A percentile compares a stretch with the other conserved stretches of the same genome.
Conservation (phyloP, 2,113 vertebrate species). For the Phoenicopterus ruber region DNA sequence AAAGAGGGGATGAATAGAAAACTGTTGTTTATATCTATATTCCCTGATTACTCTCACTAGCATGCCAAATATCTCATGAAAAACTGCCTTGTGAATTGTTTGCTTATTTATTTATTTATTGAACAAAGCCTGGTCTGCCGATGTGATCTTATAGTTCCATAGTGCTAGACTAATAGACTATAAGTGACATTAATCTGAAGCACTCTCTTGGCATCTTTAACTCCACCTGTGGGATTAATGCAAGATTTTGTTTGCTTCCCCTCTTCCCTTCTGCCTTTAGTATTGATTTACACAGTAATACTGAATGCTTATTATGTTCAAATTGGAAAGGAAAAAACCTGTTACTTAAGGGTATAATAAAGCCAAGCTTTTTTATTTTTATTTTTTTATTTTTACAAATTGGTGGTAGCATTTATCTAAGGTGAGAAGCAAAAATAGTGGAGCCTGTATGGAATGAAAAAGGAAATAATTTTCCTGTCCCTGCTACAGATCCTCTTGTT, state of each 20-base stretch:
- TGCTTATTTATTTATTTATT: not conserved
- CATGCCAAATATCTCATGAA: constrained; percentile 33
- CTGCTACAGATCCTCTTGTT: not conserved
- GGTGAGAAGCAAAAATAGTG: not conserved
- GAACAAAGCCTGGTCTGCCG: not conserved
- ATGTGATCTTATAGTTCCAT: not conserved
- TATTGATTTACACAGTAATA: not conserved
- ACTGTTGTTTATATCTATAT: not conserved
- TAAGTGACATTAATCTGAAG: not conserved
- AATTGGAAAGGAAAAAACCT: not conserved
- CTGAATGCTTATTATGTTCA: not conserved
- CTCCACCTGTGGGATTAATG: not conserved
- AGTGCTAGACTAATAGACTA: not conserved
- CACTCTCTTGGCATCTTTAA: not conserved
- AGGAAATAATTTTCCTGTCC: not conserved
- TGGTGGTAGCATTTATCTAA: not conserved
- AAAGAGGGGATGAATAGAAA: not conserved
- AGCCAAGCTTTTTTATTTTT: not conserved
- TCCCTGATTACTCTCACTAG: not conserved
- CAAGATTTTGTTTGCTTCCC: not conserved
- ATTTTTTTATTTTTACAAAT: not conserved
- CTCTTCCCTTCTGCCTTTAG: not conserved
- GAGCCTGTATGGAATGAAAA: not conserved
- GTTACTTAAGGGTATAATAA: not conserved
- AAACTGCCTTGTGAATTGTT: constrained; percentile 25